These are phyloP conservation scores for Neodiprion pinetum DNA, from an alignment of 1,140 invertebrate genomes.

Conservation along the genomic window DNA sequence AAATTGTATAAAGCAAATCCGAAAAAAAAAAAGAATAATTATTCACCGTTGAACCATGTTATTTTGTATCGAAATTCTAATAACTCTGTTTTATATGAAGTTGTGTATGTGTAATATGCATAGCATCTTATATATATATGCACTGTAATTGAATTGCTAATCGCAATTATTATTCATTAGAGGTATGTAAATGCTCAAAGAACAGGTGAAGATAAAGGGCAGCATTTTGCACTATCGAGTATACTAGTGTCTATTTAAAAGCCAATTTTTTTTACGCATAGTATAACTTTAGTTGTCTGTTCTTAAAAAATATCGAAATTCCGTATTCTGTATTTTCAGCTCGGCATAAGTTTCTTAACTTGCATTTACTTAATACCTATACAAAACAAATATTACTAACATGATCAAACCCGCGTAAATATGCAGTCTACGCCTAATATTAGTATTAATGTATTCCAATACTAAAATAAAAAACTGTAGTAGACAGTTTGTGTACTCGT, in stretches of 20 bases:
- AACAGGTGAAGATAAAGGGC: not conserved
- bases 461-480: not conserved
- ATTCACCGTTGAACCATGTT: not conserved
- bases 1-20: not conserved
- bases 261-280: too few relatives aligned
- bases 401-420: not conserved
- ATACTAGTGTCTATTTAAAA: not conserved
- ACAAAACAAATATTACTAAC: too few relatives aligned
- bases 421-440: not conserved
- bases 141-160: not conserved
- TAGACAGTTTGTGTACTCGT: not conserved
- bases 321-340: not conserved
- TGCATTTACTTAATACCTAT: not conserved
- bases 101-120: not conserved
- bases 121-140: not conserved
- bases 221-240: not conserved
- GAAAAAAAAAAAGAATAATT: not conserved
- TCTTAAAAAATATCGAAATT: not conserved
- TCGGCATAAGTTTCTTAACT: not conserved
- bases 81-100: not conserved
- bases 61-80: constrained; percentile 8
- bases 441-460: not conserved
- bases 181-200: not conserved
- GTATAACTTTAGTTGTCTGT: not conserved
- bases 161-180: not conserved